Base-by-base conservation (phyloP, 2,113 vertebrate species). In the Sinocyclocheilus maitianheensis region DNA sequence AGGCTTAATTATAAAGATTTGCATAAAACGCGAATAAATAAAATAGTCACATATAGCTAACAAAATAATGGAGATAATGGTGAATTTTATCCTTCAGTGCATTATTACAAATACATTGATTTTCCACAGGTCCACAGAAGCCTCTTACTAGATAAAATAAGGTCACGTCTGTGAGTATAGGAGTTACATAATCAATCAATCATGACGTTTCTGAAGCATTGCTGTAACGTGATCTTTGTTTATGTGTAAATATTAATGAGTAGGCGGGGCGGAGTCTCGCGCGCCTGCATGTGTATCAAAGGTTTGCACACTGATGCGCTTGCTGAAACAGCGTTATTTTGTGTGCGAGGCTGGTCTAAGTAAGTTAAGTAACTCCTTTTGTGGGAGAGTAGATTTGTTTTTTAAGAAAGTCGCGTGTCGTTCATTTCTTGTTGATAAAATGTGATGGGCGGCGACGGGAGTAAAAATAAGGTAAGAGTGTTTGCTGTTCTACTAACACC, bases 391-490 rank as follows among this genome's bases (percentile, higher is more conserved):
- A n/a, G 9, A 5, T 58, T 22, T 37, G 22, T 60, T 79, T 40
- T 60, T 5, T 7, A 40, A n/a, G 34, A 37, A 78, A 5, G 2
- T n/a, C 18, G 10, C 20, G 9, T 30, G 11, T 37, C 5, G 22
- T 80, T 62, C 18, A 16, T 40, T 40, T 60, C 37, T 40, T 77
- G 37, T 63, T 63, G 43, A 51, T 40, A n/a, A 30, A 8, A 53
- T 87, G 85, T 46, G 20, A 87, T 87, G 83, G 87, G 83, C 77
- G 83, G 77, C 55, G 77, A 43, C 77, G 53, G 55, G 26, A 65
- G 83, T 67, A 87, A 85, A 85, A 79, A 81, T 24, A 84, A 88
- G 89, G 89, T 90, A 83, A 77, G 71, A 53, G 58, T 9, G 58
- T 63, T 63, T 24, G 24, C 20, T 80, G 3, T 20, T 14, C 3